Conservation (phyloP, 2,797 vertebrate species). For the Rhynchotus rufescens region DNA sequence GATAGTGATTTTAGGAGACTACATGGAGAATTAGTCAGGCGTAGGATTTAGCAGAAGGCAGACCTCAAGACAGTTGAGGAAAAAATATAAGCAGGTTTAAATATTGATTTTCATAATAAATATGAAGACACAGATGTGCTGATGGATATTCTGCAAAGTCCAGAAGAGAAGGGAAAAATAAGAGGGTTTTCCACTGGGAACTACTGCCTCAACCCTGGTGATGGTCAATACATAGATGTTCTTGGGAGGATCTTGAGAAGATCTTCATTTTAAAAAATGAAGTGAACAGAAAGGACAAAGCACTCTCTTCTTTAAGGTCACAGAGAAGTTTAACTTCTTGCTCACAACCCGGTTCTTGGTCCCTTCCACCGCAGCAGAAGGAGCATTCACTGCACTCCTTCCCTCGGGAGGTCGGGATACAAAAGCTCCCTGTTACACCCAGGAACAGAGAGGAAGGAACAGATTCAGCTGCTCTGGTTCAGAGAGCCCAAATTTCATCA, state of each 20-base stretch:
- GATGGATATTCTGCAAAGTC: neutral
- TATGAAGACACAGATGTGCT: accelerated
- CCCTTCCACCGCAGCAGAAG: neutral
- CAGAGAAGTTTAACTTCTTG: neutral
- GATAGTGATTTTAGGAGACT: neutral
- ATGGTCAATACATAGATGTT: neutral
- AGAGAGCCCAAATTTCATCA: neutral
- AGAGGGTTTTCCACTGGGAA: neutral
- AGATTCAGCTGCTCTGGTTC: neutral
- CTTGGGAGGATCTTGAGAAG: neutral
- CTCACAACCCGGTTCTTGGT: neutral
- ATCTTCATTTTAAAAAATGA: neutral
- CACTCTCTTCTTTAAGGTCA: neutral
- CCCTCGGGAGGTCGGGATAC: accelerated
- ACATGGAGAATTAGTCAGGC: neutral
- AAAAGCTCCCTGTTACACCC: neutral
- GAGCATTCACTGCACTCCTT: neutral
- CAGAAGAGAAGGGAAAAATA: neutral
- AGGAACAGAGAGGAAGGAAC: neutral
- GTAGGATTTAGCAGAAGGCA: neutral
- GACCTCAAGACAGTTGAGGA: neutral
- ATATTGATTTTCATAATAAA: neutral
- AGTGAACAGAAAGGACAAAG: neutral
- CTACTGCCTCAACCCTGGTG: neutral
- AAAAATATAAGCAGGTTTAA: neutral